Evolutionary conservation across 2,888 invertebrate species (phyloP).

Genomic region (Neoscelio sp.): DNA sequence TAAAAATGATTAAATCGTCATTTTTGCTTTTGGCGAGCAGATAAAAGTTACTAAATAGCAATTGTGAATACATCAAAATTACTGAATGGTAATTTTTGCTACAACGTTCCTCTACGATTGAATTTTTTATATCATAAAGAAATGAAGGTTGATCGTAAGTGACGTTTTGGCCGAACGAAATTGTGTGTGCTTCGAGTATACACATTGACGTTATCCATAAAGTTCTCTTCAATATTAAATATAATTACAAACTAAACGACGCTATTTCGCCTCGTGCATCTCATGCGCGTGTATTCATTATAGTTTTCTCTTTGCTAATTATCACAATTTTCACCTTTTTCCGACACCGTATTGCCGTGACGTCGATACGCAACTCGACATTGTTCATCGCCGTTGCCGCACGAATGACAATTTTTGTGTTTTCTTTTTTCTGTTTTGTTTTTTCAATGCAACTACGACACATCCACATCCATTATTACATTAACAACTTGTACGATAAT

Average conservation of each 20-base stretch:
- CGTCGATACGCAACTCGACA: slow-evolving; percentile 30
- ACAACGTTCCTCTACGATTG: too few species aligned
- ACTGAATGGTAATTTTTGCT: too few species aligned
- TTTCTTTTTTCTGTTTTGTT: slow-evolving; percentile 20
- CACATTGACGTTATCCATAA: slow-evolving; percentile 11
- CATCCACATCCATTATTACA: slow-evolving; percentile 30
- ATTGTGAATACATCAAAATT: too few species aligned
- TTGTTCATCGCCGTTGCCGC: slow-evolving; percentile 28
- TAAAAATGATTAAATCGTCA: too few species aligned
- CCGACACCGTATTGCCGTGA: slow-evolving; percentile 63
- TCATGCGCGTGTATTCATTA: slow-evolving; percentile 60
- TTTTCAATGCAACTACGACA: slow-evolving; percentile 10
- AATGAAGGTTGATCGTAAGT: too few species aligned
- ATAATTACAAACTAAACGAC: slow-evolving; percentile 27
- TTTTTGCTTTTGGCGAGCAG: too few species aligned
- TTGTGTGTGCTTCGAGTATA: slow-evolving; percentile 20
- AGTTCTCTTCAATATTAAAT: slow-evolving; percentile 11
- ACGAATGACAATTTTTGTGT: slow-evolving; percentile 46
- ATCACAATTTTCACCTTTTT: slow-evolving; percentile 78
- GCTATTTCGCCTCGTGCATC: slow-evolving; percentile 43
- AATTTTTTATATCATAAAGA: too few species aligned
- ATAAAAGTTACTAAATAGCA: too few species aligned
- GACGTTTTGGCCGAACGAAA: slow-evolving; percentile 15
- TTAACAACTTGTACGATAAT: slow-evolving; percentile 29
- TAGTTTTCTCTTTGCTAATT: slow-evolving; percentile 77